phyloP scores from a whole-genome alignment of 2,888 invertebrate species.

The Bembecia ichneumoniformis region DNA sequence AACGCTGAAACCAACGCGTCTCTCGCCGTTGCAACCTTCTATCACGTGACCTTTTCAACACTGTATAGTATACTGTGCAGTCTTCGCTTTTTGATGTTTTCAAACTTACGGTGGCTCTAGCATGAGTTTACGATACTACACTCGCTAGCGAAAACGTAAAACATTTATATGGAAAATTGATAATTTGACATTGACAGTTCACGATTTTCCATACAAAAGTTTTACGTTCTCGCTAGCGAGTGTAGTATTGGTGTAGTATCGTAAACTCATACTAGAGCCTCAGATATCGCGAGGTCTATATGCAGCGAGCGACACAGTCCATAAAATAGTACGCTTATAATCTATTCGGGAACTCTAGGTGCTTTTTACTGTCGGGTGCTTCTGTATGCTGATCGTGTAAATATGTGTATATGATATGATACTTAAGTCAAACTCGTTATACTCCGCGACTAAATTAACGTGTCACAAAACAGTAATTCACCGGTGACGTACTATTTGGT shows the following conservation, averaged over 20 bases:
- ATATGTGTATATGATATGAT: constrained; percentile 43
- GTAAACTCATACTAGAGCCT: too few species aligned
- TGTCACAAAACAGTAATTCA: constrained; percentile 39
- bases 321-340: constrained; percentile 55
- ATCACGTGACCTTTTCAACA: not conserved
- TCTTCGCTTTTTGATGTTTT: constrained; percentile 1
- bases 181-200: too few species aligned
- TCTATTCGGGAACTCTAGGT: constrained; percentile 68
- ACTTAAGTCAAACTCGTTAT: constrained; percentile 45
- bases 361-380: constrained; percentile 71
- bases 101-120: too few species aligned
- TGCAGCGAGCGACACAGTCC: constrained; percentile 43
- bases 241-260: too few species aligned
- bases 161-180: too few species aligned
- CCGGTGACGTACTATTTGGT: constrained; percentile 2
- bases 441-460: constrained; percentile 49
- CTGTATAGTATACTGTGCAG: not conserved
- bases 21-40: not conserved
- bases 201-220: too few species aligned
- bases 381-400: constrained; percentile 64
- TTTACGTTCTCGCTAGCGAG: too few species aligned
- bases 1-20: constrained; percentile 42
- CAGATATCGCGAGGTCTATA: too few species aligned
- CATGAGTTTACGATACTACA: too few species aligned
- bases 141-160: too few species aligned